A percentile compares a stretch with the other conserved stretches of the same genome.
These are phyloP conservation scores for Macrotis lagotis DNA, from an alignment of 2,113 vertebrate species.

Conservation along the genomic window DNA sequence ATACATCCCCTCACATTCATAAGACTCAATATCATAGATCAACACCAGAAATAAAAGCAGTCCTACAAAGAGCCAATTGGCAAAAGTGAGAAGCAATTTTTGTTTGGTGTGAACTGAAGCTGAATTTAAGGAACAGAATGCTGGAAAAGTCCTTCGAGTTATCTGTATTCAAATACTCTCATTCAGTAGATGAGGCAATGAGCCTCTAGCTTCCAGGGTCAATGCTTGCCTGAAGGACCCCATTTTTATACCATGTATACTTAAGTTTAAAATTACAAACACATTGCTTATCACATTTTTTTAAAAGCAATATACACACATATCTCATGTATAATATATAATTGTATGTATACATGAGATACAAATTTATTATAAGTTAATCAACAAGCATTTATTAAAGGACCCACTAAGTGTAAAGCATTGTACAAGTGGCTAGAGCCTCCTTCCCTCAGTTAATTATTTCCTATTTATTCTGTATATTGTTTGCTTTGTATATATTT, in stretches of 20 bases:
- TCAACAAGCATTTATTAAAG: neutral
- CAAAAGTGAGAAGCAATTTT: neutral
- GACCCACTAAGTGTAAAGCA: neutral
- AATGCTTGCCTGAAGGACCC: neutral
- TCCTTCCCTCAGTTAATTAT: neutral
- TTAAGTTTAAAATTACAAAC: neutral
- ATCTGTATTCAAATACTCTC: neutral
- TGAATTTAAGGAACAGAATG: neutral
- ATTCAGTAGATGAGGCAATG: neutral
- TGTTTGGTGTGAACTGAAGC: neutral
- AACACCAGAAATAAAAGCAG: neutral
- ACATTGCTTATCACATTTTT: neutral
- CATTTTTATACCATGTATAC: neutral
- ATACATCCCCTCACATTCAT: neutral
- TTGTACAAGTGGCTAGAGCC: neutral
- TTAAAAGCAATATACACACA: neutral
- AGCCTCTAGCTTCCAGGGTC: neutral
- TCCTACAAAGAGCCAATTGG: neutral
- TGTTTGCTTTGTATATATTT: neutral
- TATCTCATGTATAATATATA: neutral
- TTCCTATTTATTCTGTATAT: neutral
- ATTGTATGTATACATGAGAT: no score
- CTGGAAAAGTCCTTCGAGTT: neutral
- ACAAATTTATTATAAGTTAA: neutral
- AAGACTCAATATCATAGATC: neutral